Evolutionary conservation across 2,113 vertebrate species (phyloP).

Genomic region (Chaetodon trifascialis): DNA sequence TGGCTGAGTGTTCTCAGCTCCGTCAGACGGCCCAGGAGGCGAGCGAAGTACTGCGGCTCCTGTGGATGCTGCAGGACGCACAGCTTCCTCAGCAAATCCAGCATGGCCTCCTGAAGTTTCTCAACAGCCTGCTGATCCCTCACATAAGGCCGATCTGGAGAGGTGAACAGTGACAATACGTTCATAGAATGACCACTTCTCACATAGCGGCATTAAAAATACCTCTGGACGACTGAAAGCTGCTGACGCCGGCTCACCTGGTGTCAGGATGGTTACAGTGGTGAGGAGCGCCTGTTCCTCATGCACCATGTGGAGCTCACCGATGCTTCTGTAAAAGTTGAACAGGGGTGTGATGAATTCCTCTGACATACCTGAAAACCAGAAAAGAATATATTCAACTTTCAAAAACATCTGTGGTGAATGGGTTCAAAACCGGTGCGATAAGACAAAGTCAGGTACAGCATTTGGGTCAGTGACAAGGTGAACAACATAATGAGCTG

Average conservation of each 20-base stretch:
- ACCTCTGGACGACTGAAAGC: background rate
- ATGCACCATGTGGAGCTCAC: conserved; percentile 92
- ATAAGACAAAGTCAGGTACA: background rate
- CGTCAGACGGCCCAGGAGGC: conserved; percentile 94
- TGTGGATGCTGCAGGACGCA: conserved; percentile 90
- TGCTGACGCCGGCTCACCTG: conserved; percentile 84
- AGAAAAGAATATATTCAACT: background rate
- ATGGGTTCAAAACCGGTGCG: background rate
- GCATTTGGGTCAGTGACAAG: background rate
- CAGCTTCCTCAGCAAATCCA: conserved; percentile 92
- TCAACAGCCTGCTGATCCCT: conserved; percentile 93
- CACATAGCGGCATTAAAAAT: background rate
- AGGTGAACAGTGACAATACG: background rate
- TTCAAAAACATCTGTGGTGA: background rate
- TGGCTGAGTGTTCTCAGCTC: conserved; percentile 97
- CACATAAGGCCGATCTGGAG: conserved; percentile 92
- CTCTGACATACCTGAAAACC: conserved; percentile 95
- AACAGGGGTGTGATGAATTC: conserved; percentile 98
- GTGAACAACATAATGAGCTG: background rate
- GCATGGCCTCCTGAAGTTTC: conserved; percentile 92
- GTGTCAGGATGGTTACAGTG: conserved; percentile 94
- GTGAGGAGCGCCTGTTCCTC: conserved; percentile 97
- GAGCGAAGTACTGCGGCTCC: conserved; percentile 95
- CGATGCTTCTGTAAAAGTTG: conserved; percentile 96
- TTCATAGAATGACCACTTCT: background rate